Evolutionary conservation across 2,888 invertebrate species (phyloP).

Genomic region (Masnerella sp.): DNA sequence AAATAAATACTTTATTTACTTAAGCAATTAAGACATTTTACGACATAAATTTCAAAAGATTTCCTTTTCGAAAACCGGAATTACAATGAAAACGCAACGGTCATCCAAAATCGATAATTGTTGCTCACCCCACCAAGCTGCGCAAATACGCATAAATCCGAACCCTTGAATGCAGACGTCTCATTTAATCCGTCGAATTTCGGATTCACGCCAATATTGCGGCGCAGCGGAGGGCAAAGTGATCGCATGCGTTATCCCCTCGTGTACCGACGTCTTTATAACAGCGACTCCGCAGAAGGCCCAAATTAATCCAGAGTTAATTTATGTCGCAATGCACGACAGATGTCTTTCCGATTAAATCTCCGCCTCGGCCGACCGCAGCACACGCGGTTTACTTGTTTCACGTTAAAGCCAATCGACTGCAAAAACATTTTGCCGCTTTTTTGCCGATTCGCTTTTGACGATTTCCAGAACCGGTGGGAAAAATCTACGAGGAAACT

Average conservation of each 20-base stretch:
- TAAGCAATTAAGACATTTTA: no score
- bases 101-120: not conserved
- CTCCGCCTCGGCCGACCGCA: slow-evolving; percentile 9
- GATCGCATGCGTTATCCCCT: slow-evolving; percentile 42
- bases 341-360: slow-evolving; percentile 50
- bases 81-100: slow-evolving; percentile 9
- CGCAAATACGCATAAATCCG: slow-evolving; percentile 48
- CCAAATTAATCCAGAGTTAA: slow-evolving; percentile 55
- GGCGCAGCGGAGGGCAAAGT: slow-evolving; percentile 15
- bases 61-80: not conserved
- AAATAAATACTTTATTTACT: no score
- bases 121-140: slow-evolving; percentile 25
- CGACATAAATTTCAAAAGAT: no score
- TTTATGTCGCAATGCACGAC: slow-evolving; percentile 53
- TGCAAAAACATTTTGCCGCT: no score
- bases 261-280: slow-evolving; percentile 41
- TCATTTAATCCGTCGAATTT: slow-evolving; percentile 53
- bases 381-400: no score
- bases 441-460: no score
- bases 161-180: slow-evolving; percentile 48
- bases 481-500: no score
- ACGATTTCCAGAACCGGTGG: no score
- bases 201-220: slow-evolving; percentile 47
- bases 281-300: slow-evolving; percentile 41
- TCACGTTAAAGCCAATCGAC: no score